phyloP scores from a whole-genome alignment of 2,888 invertebrate species.

The Ecliptopera silaceata region DNA sequence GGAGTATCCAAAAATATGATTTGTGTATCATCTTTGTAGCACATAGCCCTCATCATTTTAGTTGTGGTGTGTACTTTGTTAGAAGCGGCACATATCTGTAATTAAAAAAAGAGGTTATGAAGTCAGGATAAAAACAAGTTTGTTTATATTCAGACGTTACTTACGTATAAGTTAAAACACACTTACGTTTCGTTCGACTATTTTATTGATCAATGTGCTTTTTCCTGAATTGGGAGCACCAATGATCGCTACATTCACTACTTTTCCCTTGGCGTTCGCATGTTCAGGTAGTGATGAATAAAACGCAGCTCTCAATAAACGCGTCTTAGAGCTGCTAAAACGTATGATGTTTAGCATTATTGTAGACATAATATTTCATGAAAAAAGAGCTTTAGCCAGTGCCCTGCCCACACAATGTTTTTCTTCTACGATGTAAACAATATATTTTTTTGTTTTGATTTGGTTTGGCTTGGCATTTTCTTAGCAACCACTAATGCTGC shows the following conservation, averaged over 20 bases:
- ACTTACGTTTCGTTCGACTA: constrained; percentile 90
- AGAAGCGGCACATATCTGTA: constrained; percentile 94
- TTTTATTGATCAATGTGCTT: constrained; percentile 95
- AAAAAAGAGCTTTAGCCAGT: no score
- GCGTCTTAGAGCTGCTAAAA: constrained; percentile 38
- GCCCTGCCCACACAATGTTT: no score
- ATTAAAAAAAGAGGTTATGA: no score
- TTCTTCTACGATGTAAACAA: no score
- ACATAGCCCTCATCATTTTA: constrained; percentile 87
- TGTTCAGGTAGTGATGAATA: constrained; percentile 66
- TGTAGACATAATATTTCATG: constrained; percentile 40
- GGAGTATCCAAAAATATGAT: constrained; percentile 97
- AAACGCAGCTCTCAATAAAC: constrained; percentile 44
- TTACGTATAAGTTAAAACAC: no score
- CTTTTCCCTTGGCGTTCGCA: constrained; percentile 53
- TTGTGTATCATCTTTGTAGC: constrained; percentile 90
- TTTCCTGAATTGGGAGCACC: constrained; percentile 98
- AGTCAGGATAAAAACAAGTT: no score
- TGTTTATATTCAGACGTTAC: neutral
- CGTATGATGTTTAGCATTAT: constrained; percentile 39
- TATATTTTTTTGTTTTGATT: no score
- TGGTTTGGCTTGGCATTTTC: no score
- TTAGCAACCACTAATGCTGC: no score
- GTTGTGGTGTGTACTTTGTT: constrained; percentile 96
- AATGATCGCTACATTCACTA: constrained; percentile 92